Percentiles rank a stretch among this genome's conserved stretches.
phyloP scores from a whole-genome alignment of 2,888 invertebrate genomes.

The Cremastobaeus sp. region DNA sequence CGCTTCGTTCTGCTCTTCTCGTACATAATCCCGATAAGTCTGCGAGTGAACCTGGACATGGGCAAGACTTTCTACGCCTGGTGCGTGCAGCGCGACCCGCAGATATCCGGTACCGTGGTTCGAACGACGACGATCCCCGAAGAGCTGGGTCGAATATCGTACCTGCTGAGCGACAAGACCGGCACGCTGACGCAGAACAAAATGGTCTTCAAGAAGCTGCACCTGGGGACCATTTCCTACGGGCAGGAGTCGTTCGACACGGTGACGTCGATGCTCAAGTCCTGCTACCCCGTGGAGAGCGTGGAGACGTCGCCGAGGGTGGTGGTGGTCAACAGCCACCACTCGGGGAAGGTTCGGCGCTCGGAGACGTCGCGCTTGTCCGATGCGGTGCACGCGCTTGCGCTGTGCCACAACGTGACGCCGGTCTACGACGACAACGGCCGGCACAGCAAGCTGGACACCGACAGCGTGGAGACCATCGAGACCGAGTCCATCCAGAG shows the following conservation, averaged over 20 bases:
- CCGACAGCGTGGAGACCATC: constrained; percentile 72
- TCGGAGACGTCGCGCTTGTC: constrained; percentile 87
- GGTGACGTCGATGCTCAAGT: constrained; percentile 78
- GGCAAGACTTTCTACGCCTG: constrained; percentile 98
- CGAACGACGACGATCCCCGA: constrained; percentile 99
- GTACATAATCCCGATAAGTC: constrained; percentile 98
- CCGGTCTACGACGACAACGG: constrained; percentile 93
- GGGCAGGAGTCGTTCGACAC: constrained; percentile 92
- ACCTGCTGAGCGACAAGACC: constrained; percentile 98
- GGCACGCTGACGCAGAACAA: constrained; percentile 99
- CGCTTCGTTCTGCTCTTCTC: constrained; percentile 98
- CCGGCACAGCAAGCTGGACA: constrained; percentile 71
- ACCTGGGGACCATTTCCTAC: constrained; percentile 95
- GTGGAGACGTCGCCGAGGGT: constrained; percentile 68
- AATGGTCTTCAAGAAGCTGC: constrained; percentile 98
- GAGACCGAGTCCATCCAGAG: constrained; percentile 76
- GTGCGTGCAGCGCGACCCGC: constrained; percentile 95
- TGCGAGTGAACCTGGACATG: constrained; percentile 99
- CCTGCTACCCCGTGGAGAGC: constrained; percentile 68
- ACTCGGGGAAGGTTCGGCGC: constrained; percentile 81
- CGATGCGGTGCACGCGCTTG: constrained; percentile 95
- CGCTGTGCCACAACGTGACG: constrained; percentile 99
- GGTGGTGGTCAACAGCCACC: constrained; percentile 46
- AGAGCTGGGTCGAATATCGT: constrained; percentile 97
- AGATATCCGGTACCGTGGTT: constrained; percentile 96